These are phyloP conservation scores for Genyomyrus donnyi DNA, from an alignment of 2,113 vertebrate species.

Conservation along the genomic window DNA sequence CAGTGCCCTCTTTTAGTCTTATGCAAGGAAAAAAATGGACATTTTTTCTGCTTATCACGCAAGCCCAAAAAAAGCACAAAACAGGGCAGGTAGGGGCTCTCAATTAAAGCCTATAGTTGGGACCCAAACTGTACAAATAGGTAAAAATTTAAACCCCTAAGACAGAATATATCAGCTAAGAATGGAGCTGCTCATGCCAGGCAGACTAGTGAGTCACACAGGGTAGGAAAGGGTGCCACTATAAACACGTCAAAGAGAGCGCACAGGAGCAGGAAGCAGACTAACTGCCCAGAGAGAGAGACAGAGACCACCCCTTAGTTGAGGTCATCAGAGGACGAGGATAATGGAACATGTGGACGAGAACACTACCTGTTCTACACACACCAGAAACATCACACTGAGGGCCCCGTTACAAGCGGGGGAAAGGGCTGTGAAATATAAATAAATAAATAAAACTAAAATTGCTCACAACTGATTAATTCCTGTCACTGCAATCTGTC, in stretches of 20 bases:
- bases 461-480: background rate
- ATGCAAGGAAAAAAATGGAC: background rate
- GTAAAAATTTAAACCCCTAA: background rate
- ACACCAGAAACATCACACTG: background rate
- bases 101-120: background rate
- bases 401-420: background rate
- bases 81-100: background rate
- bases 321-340: background rate
- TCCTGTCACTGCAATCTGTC: background rate
- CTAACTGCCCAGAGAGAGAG: background rate
- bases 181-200: background rate
- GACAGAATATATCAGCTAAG: background rate
- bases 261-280: constrained; percentile 1
- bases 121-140: background rate
- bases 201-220: background rate
- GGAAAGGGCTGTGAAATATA: background rate
- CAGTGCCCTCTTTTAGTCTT: background rate
- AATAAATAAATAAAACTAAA: too few relatives aligned
- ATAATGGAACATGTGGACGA: background rate
- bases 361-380: background rate
- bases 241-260: background rate
- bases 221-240: background rate
- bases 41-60: background rate
- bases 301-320: background rate
- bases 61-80: background rate